Evolutionary conservation across 23 tunicate species (phyloP), one percentile per base, ranked within the genome.

Genomic region (Ciona savignyi): DNA sequence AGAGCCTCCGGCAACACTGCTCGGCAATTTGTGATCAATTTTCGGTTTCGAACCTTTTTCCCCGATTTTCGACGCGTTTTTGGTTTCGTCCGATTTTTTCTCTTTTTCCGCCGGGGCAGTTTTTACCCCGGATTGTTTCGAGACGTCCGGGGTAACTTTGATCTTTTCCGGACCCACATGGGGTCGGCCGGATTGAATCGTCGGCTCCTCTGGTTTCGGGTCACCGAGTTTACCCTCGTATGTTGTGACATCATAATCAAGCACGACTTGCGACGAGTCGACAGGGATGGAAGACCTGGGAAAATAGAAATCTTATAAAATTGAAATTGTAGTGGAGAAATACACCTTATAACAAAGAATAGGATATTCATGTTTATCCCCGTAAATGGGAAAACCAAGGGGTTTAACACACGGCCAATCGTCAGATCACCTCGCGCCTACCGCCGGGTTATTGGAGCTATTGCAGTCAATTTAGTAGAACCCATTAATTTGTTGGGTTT

Each of bases 201-300:
- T 73, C 63, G 96, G 87, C 27, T 81, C 87, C 51, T 81, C 96
- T 30, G 74, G 80, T 68, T 88, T 88, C 60, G 96, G 84, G 51
- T 88, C 87, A 0, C 87, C 87, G 9, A 81, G 87, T 71, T 88
- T 81, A 34, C 82, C 62, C 73, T 88, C 96, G 72, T 88, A 88
- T 4, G 26, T 82, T 1, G 87, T 82, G 80, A 82, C 87, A 78
- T 82, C 87, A 75, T 35, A 82, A 62, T 75, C 87, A 3, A 82
- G 75, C 23, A 65, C 33, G 0, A 82, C 87, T 2, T 60, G 74
- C 56, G 27, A 31, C 60, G 66, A 67, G 25, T 82, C 87, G 26
- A 60, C 79, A 20, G 75, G 87, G 30, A 82, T 82, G 1, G 87
- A 82, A 11, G 87, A 33, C 32, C 87, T 42, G 56, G 56, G 15